Evolutionary conservation across 2,888 invertebrate species (phyloP).

Genomic region (Eristalis intricaria): DNA sequence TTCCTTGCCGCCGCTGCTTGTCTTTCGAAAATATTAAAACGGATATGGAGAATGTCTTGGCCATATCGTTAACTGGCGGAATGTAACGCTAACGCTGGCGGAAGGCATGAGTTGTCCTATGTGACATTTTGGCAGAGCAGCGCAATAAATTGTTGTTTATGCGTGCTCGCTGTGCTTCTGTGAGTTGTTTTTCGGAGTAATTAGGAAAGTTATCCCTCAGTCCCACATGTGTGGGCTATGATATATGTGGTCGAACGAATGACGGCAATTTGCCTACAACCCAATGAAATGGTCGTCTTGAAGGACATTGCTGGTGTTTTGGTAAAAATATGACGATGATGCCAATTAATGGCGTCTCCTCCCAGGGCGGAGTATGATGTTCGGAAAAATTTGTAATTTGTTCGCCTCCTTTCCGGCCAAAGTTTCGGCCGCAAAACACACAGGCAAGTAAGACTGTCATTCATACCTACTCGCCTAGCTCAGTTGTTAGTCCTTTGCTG

Average conservation of each 20-base stretch:
- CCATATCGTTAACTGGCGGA: conserved; percentile 56
- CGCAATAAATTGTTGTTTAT: conserved; percentile 69
- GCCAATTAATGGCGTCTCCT: neutral
- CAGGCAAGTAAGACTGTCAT: neutral
- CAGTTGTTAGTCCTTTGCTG: conserved; percentile 22
- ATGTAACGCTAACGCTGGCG: conserved; percentile 22
- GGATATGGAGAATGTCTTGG: conserved; percentile 65
- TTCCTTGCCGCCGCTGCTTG: too few species aligned
- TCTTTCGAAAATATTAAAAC: conserved; percentile 63
- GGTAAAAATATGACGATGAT: neutral
- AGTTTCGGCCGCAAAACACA: neutral
- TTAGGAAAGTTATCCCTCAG: conserved; percentile 61
- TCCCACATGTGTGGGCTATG: conserved; percentile 50
- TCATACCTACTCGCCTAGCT: neutral
- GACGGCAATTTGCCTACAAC: conserved; percentile 67
- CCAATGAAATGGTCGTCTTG: conserved; percentile 42
- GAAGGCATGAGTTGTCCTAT: conserved; percentile 67
- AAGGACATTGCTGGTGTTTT: neutral
- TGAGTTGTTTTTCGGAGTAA: conserved; percentile 63
- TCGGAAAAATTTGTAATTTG: neutral
- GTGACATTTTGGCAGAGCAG: conserved; percentile 65
- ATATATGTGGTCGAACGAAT: conserved; percentile 68
- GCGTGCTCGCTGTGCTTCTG: conserved; percentile 45
- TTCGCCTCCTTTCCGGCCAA: neutral
- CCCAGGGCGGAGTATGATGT: neutral